A percentile compares a stretch with the other conserved stretches of the same genome.
Conservation (phyloP, 2,888 invertebrate species). For the Eurytoma adleriae region DNA sequence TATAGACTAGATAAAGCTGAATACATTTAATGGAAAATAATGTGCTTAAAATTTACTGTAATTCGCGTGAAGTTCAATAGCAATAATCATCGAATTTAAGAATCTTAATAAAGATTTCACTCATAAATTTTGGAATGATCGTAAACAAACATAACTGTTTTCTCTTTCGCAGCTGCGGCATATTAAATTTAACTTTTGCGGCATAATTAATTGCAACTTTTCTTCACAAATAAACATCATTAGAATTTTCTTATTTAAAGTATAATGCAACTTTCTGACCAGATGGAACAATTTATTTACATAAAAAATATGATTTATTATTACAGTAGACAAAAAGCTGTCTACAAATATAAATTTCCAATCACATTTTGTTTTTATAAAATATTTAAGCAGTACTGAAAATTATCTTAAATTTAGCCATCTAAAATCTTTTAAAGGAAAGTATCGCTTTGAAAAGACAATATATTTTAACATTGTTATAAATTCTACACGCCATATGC, state of each 20-base stretch:
- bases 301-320: constrained; percentile 12
- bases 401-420: constrained; percentile 27
- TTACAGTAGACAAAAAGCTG: constrained; percentile 8
- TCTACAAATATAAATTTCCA: constrained; percentile 23
- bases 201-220: constrained; percentile 27
- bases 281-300: constrained; percentile 26
- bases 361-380: constrained; percentile 29
- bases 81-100: constrained; percentile 17
- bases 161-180: constrained; percentile 5
- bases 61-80: constrained; percentile 39
- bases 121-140: constrained; percentile 50
- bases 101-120: constrained; percentile 13
- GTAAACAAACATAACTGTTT: constrained; percentile 32
- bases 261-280: constrained; percentile 34
- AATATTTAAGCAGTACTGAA: constrained; percentile 43
- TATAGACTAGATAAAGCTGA: constrained; percentile 72
- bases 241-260: constrained; percentile 16
- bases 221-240: constrained; percentile 21
- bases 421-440: constrained; percentile 7
- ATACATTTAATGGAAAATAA: constrained; percentile 66
- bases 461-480: too few species aligned
- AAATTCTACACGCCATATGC: background rate
- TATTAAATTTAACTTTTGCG: constrained; percentile 31
- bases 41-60: constrained; percentile 33
- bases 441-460: too few species aligned